Conservation (phyloP, 1,140 invertebrate species). For the Choristoneura fumiferana region DNA sequence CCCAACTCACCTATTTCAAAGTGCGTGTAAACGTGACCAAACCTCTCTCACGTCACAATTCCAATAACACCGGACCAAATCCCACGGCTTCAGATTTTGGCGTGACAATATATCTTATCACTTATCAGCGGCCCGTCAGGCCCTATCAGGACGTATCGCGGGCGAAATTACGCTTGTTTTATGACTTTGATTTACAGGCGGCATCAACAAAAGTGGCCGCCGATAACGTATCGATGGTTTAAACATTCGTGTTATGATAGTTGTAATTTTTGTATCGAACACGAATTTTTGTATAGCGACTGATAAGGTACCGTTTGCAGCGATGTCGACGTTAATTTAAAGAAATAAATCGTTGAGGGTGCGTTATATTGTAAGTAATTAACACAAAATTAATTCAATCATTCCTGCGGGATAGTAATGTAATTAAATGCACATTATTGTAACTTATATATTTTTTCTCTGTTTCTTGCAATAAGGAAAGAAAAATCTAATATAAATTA, state of each 20-base stretch:
- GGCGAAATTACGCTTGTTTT: conserved; percentile 75
- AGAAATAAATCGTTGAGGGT: no score
- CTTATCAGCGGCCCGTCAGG: conserved; percentile 52
- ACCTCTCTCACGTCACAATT: conserved; percentile 25
- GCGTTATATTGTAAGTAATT: no score
- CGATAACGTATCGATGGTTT: conserved; percentile 52
- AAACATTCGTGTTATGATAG: conserved; percentile 67
- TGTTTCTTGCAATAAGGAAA: no score
- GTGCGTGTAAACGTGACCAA: neutral
- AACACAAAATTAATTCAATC: no score
- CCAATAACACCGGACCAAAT: conserved; percentile 64
- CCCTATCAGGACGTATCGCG: conserved; percentile 44
- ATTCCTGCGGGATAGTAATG: no score
- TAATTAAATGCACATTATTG: no score
- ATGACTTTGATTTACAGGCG: conserved; percentile 72
- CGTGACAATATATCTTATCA: conserved; percentile 48
- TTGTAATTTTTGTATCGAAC: conserved; percentile 75
- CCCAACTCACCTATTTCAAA: no score
- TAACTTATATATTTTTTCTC: no score
- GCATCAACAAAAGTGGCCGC: conserved; percentile 57
- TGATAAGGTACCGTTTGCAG: conserved; percentile 53
- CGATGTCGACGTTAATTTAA: conserved; percentile 21
- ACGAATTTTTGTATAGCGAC: conserved; percentile 59
- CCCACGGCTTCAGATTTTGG: conserved; percentile 73
- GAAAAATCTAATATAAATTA: no score